Evolutionary conservation across 2,888 invertebrate genomes (phyloP), one percentile per base, ranked within the genome.

Genomic region (Patella pellucida): DNA sequence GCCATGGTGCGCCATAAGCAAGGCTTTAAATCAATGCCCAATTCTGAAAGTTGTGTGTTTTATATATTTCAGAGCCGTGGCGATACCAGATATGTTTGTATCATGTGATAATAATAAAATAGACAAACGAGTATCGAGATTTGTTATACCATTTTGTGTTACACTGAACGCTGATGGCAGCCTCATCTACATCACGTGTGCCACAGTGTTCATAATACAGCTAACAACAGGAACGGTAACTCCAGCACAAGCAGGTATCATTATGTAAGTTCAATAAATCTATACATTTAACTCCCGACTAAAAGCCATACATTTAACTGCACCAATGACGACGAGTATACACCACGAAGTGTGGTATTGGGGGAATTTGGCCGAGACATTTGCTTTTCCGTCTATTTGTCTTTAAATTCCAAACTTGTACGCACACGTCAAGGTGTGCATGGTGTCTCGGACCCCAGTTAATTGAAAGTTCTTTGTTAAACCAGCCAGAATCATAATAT

Each of bases 151-250:
- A 2, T 85, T 89, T 75, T 82, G 84, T 70, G 86, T 87, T 1
- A 88, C 88, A 0, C 79, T 89, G 23, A 88, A 88, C 52, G 87
- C 86, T n/a, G 87, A 87, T 70, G 89, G 88, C 0, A 86, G 87
- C 75, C 86, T 87, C 19, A 68, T 87, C 12, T 89, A 85, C 76
- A 88, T 89, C 19, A 79, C 86, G 12, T 78, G 84, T 3, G 84
- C 86, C 9, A 82, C 85, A 11, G 75, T 87, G 23, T 88, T 89
- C 76, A 71, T 89, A 1, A 85, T 84, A 1, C 85, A 85, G 41
- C 69, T 85, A 4, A 76, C 84, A 1, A 84, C 85, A 9, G 73
- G 78, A 9, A n/a, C 62, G 0, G 56, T 85, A 9, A 79, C 77
- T 16, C 69, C 80, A 5, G 83, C 85, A 14, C 81, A 83, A 50